Base-by-base conservation (phyloP, 2,797 vertebrate species). In the Glyptemys insculpta region DNA sequence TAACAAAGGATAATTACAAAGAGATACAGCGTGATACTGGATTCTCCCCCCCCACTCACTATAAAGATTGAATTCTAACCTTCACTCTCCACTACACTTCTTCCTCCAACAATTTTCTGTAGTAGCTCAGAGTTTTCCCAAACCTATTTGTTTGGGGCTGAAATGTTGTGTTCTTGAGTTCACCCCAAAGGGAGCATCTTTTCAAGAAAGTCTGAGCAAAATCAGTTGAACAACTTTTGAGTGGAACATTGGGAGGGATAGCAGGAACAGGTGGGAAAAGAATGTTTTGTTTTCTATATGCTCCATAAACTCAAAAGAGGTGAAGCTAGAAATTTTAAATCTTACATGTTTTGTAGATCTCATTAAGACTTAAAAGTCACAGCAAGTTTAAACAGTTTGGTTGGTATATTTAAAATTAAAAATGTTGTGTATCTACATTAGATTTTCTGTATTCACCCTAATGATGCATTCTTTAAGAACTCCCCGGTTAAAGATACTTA, bases 111-210 rank as follows among this genome's bases (percentile, higher is more conserved):
- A 49, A 7, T 29, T 4, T 16, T 79, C 52, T 76, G 16, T 3
- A 49, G 47, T 27, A 74, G 52, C 44, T 79, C 49, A 72, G 50
- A 56, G 0, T 2, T 53, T 65, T 19, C 44, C 49, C 12, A 16
- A 65, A 76, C 9, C 0, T 0, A 8, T 62, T 86, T 52, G 12
- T 85, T 84, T 19, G 19, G n/a, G 76, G 94, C 10, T 82, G 25
- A 18, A 76, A 59, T 72, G 0, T 18, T 79, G 23, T 1, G 0
- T 0, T 3, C 19, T 15, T 25, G 5, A 12, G 9, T 12, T 47
- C 29, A 4, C 34, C 16, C 10, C 19, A 6, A 83, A 44, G 79
- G 49, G 79, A 2, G 81, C 85, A 59, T 25, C 57, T 1, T 19
- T 44, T 1, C 59, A 76, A 83, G 65, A 37, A 37, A 68, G 53